Conservation (phyloP, 2,888 invertebrate species). For the Ariolimax columbianus region DNA sequence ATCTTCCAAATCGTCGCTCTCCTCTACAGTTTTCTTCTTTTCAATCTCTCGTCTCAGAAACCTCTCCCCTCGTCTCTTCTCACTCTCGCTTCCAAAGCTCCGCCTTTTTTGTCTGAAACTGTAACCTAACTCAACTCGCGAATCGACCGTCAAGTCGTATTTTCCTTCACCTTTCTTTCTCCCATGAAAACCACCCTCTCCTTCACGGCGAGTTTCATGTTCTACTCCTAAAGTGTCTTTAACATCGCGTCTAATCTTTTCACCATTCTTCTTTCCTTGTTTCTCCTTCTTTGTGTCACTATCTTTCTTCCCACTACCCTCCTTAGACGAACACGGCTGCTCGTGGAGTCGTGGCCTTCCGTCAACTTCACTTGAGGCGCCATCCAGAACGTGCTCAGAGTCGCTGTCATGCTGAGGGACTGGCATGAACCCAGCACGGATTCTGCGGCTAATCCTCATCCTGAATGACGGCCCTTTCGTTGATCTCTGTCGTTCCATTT, state of each 20-base stretch:
- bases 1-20: constrained; percentile 34
- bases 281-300: background rate
- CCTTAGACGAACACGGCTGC: background rate
- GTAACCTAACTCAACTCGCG: constrained; percentile 17
- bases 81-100: constrained; percentile 49
- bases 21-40: constrained; percentile 31
- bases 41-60: constrained; percentile 39
- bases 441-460: constrained; percentile 41
- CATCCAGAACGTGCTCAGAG: constrained; percentile 6
- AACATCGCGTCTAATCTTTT: background rate
- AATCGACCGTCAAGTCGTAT: constrained; percentile 20
- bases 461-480: constrained; percentile 33
- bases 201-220: background rate
- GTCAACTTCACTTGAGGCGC: background rate
- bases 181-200: background rate
- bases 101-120: constrained; percentile 21
- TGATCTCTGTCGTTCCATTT: constrained; percentile 38
- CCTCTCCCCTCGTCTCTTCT: constrained; percentile 45
- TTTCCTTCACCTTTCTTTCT: background rate
- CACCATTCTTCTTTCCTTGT: background rate
- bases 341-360: background rate
- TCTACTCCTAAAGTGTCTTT: background rate
- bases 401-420: constrained; percentile 41
- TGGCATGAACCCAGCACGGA: constrained; percentile 42
- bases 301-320: background rate